Evolutionary conservation across 2,113 vertebrate species (phyloP).

Genomic region (Prietella phreatophila): DNA sequence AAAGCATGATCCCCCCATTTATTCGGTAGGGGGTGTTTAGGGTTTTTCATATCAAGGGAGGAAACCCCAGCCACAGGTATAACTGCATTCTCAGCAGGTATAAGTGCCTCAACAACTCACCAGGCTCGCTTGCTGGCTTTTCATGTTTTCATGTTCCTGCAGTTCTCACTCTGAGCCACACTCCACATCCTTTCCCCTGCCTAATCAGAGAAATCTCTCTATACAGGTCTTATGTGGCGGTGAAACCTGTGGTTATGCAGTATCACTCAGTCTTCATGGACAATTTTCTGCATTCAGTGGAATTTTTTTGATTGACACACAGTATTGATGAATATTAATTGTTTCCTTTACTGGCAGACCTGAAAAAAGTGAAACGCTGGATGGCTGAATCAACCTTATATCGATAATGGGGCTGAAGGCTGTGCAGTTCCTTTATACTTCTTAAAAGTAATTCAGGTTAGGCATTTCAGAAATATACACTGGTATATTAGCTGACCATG

Average conservation of each 20-base stretch:
- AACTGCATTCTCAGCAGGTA: neutral
- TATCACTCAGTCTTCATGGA: neutral
- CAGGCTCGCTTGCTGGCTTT: slow-evolving; percentile 5
- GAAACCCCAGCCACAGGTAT: neutral
- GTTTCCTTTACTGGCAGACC: neutral
- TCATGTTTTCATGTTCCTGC: slow-evolving; percentile 24
- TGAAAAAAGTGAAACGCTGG: neutral
- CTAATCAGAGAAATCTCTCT: neutral
- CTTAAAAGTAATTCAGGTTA: slow-evolving; percentile 1
- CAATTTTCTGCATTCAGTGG: neutral
- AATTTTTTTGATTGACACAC: neutral
- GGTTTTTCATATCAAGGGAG: neutral
- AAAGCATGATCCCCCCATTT: neutral
- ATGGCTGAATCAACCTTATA: neutral
- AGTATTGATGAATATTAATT: neutral
- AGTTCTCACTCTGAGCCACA: neutral
- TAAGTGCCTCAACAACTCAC: neutral
- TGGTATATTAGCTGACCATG: neutral
- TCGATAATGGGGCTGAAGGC: neutral
- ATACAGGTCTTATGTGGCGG: neutral
- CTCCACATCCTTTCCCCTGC: neutral
- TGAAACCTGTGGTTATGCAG: neutral
- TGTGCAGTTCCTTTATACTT: neutral
- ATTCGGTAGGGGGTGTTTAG: neutral
- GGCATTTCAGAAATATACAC: neutral